phyloP scores from a whole-genome alignment of 2,113 vertebrate species.

The Apus apus region DNA sequence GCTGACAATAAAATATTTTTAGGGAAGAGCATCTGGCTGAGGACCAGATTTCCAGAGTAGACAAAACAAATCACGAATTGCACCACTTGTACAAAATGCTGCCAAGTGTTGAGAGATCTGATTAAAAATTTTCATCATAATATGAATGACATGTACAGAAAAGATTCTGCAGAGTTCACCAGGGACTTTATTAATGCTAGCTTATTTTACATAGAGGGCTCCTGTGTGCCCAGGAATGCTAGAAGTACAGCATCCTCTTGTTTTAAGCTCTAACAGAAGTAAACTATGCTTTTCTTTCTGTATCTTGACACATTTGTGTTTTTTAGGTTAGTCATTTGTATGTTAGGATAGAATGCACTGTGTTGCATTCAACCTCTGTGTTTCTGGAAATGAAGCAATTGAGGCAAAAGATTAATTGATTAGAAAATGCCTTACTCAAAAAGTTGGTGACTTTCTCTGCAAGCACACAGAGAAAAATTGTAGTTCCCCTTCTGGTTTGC shows the following conservation, averaged over 20 bases:
- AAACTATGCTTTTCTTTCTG: background rate
- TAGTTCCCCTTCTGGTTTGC: background rate
- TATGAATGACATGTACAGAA: background rate
- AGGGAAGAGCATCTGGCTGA: background rate
- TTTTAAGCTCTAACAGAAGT: background rate
- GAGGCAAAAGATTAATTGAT: background rate
- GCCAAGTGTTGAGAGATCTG: background rate
- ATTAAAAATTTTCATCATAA: background rate
- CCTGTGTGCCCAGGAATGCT: background rate
- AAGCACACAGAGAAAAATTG: background rate
- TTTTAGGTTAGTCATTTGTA: background rate
- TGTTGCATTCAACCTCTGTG: background rate
- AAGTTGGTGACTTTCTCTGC: background rate
- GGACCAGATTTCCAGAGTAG: background rate
- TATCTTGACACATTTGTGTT: background rate
- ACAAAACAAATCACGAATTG: background rate
- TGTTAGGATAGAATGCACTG: background rate
- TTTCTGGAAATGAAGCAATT: background rate
- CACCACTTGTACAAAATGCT: background rate
- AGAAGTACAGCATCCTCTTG: background rate
- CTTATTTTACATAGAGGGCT: background rate
- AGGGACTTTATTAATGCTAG: background rate
- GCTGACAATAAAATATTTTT: background rate
- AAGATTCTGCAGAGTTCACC: background rate
- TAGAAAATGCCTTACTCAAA: background rate